Conservation (phyloP, 2,888 invertebrate genomes). For the Rosalia funebris region DNA sequence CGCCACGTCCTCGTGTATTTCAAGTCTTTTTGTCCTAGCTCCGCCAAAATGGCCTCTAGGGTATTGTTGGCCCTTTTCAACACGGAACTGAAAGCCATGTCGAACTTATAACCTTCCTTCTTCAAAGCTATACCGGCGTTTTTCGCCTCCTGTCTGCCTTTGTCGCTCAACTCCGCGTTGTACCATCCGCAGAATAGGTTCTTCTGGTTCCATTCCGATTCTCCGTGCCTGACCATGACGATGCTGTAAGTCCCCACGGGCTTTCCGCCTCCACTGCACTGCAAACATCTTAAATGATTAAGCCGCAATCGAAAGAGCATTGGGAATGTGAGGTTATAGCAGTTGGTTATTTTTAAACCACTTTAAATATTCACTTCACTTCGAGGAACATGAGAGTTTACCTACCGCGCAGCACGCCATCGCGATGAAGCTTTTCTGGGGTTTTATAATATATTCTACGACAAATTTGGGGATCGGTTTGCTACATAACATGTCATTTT, state of each 20-base stretch:
- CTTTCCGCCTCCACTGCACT: not conserved
- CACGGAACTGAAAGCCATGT: conserved; percentile 83
- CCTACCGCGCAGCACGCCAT: not conserved
- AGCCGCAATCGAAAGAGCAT: too few relatives aligned
- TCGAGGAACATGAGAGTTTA: too few relatives aligned
- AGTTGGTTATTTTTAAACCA: not conserved
- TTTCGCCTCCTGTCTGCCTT: conserved; percentile 75
- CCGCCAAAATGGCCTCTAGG: conserved; percentile 73
- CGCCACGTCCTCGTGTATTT: conserved; percentile 82
- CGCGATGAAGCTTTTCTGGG: not conserved
- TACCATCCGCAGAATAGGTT: conserved; percentile 73
- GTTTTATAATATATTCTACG: not conserved
- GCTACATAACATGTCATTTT: conserved; percentile 12
- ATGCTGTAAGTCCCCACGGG: conserved; percentile 40
- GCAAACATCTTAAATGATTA: not conserved
- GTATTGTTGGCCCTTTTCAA: conserved; percentile 82
- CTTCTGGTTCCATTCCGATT: conserved; percentile 71
- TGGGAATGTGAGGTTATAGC: not conserved
- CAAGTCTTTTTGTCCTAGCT: conserved; percentile 74
- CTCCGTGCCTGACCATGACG: conserved; percentile 70
- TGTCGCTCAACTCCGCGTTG: conserved; percentile 69
- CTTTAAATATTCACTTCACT: too few relatives aligned
- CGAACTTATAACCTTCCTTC: conserved; percentile 76
- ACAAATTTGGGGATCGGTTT: not conserved
- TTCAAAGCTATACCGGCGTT: conserved; percentile 79